phyloP scores from a whole-genome alignment of 2,888 invertebrate species.

The Ametastegia equiseti region DNA sequence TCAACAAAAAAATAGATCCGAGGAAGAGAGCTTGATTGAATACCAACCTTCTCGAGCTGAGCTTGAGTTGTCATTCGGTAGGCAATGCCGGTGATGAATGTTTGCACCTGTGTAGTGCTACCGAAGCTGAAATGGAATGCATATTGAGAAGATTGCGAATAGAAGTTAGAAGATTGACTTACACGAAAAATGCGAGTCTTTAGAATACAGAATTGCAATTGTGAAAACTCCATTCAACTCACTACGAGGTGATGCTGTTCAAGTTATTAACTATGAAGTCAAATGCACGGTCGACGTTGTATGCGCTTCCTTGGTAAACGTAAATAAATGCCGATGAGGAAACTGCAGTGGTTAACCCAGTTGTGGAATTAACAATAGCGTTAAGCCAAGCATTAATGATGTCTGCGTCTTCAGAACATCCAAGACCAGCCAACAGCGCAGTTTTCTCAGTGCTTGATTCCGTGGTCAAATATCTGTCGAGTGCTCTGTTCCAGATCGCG shows the following conservation, averaged over 20 bases:
- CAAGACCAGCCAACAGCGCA: slow-evolving; percentile 73
- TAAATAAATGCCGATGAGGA: slow-evolving; percentile 44
- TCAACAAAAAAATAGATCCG: background rate
- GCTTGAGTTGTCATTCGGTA: slow-evolving; percentile 47
- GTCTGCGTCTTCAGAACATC: slow-evolving; percentile 74
- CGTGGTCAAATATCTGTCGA: slow-evolving; percentile 33
- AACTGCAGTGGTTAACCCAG: slow-evolving; percentile 29
- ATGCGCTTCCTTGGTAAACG: slow-evolving; percentile 56
- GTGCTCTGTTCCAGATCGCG: slow-evolving; percentile 56
- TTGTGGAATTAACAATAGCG: slow-evolving; percentile 21
- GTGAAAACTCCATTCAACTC: slow-evolving; percentile 28
- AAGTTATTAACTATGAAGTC: slow-evolving; percentile 62
- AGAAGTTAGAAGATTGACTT: too few relatives aligned
- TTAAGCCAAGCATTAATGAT: slow-evolving; percentile 66
- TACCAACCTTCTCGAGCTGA: slow-evolving; percentile 53
- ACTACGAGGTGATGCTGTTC: slow-evolving; percentile 44
- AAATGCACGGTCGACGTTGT: slow-evolving; percentile 60
- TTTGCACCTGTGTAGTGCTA: background rate
- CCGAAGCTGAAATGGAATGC: slow-evolving; percentile 12
- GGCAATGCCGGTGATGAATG: slow-evolving; percentile 50
- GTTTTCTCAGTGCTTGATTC: slow-evolving; percentile 68
- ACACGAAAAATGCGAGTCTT: background rate
- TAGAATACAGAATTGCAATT: background rate
- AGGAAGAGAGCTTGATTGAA: background rate
- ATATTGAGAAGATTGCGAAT: too few relatives aligned